Evolutionary conservation across 2,888 invertebrate species (phyloP).

Genomic region (Empis livida): DNA sequence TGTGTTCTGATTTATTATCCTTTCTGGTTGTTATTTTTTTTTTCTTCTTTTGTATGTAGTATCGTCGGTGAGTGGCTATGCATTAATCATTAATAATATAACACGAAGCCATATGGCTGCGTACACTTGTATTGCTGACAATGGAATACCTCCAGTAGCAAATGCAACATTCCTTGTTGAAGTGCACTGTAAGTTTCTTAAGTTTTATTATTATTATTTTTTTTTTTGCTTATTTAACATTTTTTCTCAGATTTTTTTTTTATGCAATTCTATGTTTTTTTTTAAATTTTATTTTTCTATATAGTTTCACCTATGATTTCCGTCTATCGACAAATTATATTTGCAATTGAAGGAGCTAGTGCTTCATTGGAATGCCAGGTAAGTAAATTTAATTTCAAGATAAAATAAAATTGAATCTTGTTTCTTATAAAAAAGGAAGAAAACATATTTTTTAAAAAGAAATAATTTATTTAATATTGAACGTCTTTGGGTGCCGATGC

Average conservation of each 20-base stretch:
- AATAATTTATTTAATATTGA: no score
- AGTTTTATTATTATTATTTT: neutral
- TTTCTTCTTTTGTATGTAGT: slow-evolving; percentile 33
- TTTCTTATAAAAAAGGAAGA: no score
- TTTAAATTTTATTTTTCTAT: no score
- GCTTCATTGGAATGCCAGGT: slow-evolving; percentile 67
- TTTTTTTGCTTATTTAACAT: slow-evolving; percentile 1
- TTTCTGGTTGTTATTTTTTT: no score
- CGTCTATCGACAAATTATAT: slow-evolving; percentile 62
- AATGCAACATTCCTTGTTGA: slow-evolving; percentile 72
- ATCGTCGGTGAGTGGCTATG: slow-evolving; percentile 59
- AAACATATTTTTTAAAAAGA: no score
- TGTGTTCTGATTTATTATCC: no score
- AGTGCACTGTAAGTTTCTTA: slow-evolving; percentile 70
- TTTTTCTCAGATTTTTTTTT: neutral
- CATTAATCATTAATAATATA: slow-evolving; percentile 63
- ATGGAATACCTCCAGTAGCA: slow-evolving; percentile 73
- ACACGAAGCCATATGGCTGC: slow-evolving; percentile 59
- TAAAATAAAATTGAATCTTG: neutral
- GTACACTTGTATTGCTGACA: slow-evolving; percentile 64
- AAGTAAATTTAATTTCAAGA: slow-evolving; percentile 15
- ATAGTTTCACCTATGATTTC: slow-evolving; percentile 77
- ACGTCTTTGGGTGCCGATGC: no score
- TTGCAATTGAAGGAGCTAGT: slow-evolving; percentile 53
- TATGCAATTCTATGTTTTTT: no score